Percentiles rank a stretch among this genome's conserved stretches.
Conservation (phyloP, 2,888 invertebrate species). For the Pteria penguin region DNA sequence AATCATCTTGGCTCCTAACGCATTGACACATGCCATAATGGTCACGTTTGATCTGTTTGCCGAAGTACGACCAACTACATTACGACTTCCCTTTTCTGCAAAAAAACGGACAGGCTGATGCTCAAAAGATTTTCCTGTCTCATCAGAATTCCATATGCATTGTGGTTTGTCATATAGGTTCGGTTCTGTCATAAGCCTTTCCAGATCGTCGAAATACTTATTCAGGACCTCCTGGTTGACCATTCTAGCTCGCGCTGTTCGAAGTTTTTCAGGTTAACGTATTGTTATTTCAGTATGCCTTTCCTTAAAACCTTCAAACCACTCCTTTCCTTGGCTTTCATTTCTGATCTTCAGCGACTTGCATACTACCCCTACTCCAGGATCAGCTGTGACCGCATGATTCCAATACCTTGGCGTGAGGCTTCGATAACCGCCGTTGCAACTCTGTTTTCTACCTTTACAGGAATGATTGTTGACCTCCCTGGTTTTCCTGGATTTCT, state of each 20-base stretch:
- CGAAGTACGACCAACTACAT: slow-evolving; percentile 20
- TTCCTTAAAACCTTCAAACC: neutral
- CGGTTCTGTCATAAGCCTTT: slow-evolving; percentile 4
- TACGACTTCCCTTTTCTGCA: slow-evolving; percentile 15
- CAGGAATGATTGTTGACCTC: neutral
- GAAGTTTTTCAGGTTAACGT: slow-evolving; percentile 13
- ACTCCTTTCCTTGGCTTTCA: slow-evolving; percentile 9
- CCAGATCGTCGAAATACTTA: slow-evolving; percentile 35
- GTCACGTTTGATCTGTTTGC: slow-evolving; percentile 9
- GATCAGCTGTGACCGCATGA: neutral
- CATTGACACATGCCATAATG: slow-evolving; percentile 3
- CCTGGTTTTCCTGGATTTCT: neutral
- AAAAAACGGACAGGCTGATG: slow-evolving; percentile 22
- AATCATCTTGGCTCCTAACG: slow-evolving; percentile 37
- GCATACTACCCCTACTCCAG: neutral
- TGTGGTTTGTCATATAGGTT: slow-evolving; percentile 2
- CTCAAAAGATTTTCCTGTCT: slow-evolving; percentile 30
- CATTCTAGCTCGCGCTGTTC: neutral
- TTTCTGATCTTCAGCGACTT: neutral
- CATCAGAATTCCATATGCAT: slow-evolving; percentile 39
- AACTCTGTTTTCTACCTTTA: neutral
- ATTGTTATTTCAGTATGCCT: slow-evolving; percentile 13
- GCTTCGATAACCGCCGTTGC: neutral
- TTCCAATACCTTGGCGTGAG: neutral
- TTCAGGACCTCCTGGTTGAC: slow-evolving; percentile 21